Percentiles rank a stretch among this genome's conserved stretches.
phyloP scores from a whole-genome alignment of 2,113 vertebrate genomes.

The Ceyx margarethae region DNA sequence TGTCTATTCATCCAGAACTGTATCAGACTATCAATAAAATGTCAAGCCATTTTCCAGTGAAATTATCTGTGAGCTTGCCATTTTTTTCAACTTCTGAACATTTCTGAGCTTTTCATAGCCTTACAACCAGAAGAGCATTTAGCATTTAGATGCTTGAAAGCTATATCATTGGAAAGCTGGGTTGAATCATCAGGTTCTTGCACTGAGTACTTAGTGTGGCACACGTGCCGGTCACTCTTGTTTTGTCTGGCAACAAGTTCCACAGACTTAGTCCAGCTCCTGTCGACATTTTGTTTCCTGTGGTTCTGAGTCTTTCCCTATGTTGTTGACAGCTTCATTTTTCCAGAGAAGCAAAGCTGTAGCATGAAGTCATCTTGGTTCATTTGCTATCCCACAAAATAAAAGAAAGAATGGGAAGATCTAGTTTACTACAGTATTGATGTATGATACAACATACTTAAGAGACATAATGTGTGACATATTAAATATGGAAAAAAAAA shows the following conservation, averaged over 20 bases:
- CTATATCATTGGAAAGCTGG: not conserved
- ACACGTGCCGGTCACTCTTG: conserved; percentile 30
- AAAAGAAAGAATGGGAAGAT: not conserved
- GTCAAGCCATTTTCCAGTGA: not conserved
- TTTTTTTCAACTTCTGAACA: not conserved
- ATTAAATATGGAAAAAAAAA: not conserved
- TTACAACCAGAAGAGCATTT: not conserved
- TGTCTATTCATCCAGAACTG: not conserved
- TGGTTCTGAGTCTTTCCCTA: not conserved
- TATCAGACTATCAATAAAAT: not conserved
- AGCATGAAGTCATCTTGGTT: conserved; percentile 32
- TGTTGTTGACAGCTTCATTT: conserved; percentile 47
- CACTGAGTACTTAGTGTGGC: not conserved
- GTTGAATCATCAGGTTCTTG: not conserved
- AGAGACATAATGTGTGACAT: not conserved
- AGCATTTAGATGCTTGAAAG: not conserved
- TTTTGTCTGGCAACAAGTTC: conserved; percentile 40
- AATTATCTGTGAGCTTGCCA: not conserved
- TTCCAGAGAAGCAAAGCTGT: conserved; percentile 9
- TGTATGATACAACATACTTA: not conserved
- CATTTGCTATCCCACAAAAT: conserved; percentile 15
- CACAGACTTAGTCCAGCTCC: not conserved
- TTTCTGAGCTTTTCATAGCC: not conserved
- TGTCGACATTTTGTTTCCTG: conserved; percentile 37
- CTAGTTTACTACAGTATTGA: not conserved